These are phyloP conservation scores for Gymnocephalus cernua DNA, from an alignment of 2,113 vertebrate genomes.

Conservation along the genomic window DNA sequence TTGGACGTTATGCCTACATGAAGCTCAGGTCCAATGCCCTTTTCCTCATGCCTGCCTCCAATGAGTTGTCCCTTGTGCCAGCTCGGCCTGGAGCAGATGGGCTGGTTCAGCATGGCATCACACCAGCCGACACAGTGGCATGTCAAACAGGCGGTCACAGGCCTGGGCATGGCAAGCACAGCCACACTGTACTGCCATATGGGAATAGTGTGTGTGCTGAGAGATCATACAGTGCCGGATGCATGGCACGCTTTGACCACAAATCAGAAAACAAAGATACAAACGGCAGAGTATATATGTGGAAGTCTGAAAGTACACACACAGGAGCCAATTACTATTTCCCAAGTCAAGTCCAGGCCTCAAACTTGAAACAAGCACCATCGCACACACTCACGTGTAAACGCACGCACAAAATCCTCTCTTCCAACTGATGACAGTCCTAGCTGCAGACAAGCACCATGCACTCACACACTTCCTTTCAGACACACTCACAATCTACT, in stretches of 20 bases:
- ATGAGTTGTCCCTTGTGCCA: slow-evolving; percentile 44
- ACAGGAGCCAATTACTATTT: slow-evolving; percentile 28
- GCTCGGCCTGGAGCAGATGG: slow-evolving; percentile 75
- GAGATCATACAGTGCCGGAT: slow-evolving; percentile 39
- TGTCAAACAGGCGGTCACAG: slow-evolving; percentile 69
- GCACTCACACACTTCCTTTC: slow-evolving; percentile 11
- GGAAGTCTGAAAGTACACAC: slow-evolving; percentile 22
- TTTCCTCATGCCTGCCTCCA: slow-evolving; percentile 45
- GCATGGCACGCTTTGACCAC: slow-evolving; percentile 20
- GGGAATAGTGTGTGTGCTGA: slow-evolving; percentile 51
- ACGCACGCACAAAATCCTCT: background rate
- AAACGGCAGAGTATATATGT: slow-evolving; percentile 20
- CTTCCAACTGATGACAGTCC: slow-evolving; percentile 2
- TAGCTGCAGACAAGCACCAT: slow-evolving; percentile 4
- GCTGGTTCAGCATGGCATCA: slow-evolving; percentile 74
- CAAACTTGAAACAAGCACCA: slow-evolving; percentile 1
- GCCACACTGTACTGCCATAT: slow-evolving; percentile 57
- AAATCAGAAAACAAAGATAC: slow-evolving; percentile 40
- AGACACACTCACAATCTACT: slow-evolving; percentile 28
- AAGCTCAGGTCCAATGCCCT: slow-evolving; percentile 50
- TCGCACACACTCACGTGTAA: background rate
- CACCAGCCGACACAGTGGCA: slow-evolving; percentile 70
- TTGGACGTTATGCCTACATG: slow-evolving; percentile 38
- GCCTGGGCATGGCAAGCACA: slow-evolving; percentile 47
- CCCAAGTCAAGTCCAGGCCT: slow-evolving; percentile 24